Base-by-base conservation (phyloP, 2,797 vertebrate species). In the Mormyrus proboscirostris region DNA sequence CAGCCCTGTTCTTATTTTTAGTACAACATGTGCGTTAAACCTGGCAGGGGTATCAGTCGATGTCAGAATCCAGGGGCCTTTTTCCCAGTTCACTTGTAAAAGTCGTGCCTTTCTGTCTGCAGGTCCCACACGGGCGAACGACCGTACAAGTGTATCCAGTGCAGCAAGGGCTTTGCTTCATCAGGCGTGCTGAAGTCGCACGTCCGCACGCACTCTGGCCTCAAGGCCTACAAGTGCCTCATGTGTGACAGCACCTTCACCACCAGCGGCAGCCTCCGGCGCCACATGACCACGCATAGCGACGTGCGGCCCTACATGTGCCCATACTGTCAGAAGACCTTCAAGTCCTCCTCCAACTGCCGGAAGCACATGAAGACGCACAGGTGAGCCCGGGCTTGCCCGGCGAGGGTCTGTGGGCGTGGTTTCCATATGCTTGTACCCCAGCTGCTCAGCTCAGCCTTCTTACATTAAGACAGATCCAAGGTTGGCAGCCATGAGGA, bases 301-400 rank as follows among this genome's bases (percentile, higher is more conserved):
- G 98, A 99, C 93, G 94, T 98, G 4, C 96, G 98, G 3, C 98
- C 99, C 0, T 99, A 98, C 91, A 99, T 99, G 98, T 99, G 99
- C 91, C 99, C 99, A 0, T 99, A 99, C 94, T 99, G 99, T 94
- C 98, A 99, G 92, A 99, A 99, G 92, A 99, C 98, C 2, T 99
- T 99, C 93, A 99, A 99, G 95, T 99, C 98, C 0, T 98, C 98
- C 0, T 96, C 99, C 4, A 99, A 99, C 93, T 99, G 99, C 94
- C 97, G 98, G 93, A 99, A 99, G 91, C 99, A 99, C 94, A 99
- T 99, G 98, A 99, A 99, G 93, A 99, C 98, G 2, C 99, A 99
- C 90, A 97, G 98, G 99, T 99, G 91, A 53, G 94, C 22, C 62
- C 62, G 0, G 22, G 9, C 62, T 12, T 4, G 51, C 2, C 12